These are phyloP conservation scores for Nanger granti DNA, from an alignment of 2,113 vertebrate species.

Conservation along the genomic window DNA sequence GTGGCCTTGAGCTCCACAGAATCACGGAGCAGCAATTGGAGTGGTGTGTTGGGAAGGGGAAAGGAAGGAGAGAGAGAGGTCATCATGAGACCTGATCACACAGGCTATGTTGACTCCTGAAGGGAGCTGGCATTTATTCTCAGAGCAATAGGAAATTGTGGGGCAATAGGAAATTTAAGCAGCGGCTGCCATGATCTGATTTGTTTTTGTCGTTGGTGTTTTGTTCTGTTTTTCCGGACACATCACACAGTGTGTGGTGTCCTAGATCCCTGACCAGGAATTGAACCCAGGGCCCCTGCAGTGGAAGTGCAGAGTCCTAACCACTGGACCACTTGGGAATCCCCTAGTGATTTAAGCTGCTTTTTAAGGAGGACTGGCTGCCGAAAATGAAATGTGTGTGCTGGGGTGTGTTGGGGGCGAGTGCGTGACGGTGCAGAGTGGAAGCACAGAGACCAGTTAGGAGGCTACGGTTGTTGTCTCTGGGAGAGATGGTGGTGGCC, in stretches of 20 bases:
- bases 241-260: neutral
- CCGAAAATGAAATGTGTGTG: neutral
- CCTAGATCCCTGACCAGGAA: neutral
- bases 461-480: rapidly evolving
- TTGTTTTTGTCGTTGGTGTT: neutral
- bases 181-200: neutral
- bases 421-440: neutral
- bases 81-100: rapidly evolving
- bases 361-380: neutral
- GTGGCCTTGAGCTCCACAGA: neutral
- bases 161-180: neutral
- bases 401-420: too few relatives aligned
- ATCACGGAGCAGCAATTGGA: neutral
- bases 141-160: neutral
- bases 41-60: rapidly evolving
- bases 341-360: neutral
- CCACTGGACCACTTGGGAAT: neutral
- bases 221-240: neutral
- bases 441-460: neutral
- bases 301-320: neutral
- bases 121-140: neutral
- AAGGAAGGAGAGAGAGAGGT: neutral
- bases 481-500: neutral
- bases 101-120: rapidly evolving
- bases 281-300: rapidly evolving